Evolutionary conservation across 2,888 invertebrate genomes (phyloP).

Genomic region (Dascillus cervinus): DNA sequence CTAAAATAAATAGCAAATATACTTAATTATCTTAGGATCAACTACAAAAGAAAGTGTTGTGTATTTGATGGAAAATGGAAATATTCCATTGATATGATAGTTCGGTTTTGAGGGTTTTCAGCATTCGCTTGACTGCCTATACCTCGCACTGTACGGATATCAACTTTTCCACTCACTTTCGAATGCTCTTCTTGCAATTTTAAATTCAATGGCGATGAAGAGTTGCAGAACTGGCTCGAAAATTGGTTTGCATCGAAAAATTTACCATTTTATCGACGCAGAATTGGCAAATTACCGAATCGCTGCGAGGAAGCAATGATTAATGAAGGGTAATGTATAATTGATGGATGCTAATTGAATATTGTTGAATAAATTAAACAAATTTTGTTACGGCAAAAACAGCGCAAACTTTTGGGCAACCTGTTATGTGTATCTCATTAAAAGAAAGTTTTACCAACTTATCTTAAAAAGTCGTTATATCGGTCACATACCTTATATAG

Average conservation of each 20-base stretch:
- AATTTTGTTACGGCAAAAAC: not conserved
- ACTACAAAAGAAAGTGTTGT: too few relatives aligned
- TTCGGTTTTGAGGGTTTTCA: not conserved
- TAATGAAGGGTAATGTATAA: not conserved
- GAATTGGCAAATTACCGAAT: not conserved
- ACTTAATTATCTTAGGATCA: too few relatives aligned
- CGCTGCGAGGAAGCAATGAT: not conserved
- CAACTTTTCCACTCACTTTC: not conserved
- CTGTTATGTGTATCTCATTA: too few relatives aligned
- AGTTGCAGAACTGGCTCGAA: not conserved
- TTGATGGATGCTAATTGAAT: not conserved
- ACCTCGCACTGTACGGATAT: not conserved
- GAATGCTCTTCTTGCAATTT: not conserved
- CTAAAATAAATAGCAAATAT: too few relatives aligned
- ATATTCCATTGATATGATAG: too few relatives aligned
- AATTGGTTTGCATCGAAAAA: not conserved
- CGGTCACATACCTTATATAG: too few relatives aligned
- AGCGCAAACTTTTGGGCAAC: not conserved
- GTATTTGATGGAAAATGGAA: too few relatives aligned
- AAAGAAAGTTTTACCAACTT: too few relatives aligned
- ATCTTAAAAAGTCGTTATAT: too few relatives aligned
- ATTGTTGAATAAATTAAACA: not conserved
- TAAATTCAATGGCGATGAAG: not conserved
- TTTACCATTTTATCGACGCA: not conserved
- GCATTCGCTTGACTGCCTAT: not conserved